phyloP scores from a whole-genome alignment of 2,888 invertebrate species.

The Hypercompe scribonia region DNA sequence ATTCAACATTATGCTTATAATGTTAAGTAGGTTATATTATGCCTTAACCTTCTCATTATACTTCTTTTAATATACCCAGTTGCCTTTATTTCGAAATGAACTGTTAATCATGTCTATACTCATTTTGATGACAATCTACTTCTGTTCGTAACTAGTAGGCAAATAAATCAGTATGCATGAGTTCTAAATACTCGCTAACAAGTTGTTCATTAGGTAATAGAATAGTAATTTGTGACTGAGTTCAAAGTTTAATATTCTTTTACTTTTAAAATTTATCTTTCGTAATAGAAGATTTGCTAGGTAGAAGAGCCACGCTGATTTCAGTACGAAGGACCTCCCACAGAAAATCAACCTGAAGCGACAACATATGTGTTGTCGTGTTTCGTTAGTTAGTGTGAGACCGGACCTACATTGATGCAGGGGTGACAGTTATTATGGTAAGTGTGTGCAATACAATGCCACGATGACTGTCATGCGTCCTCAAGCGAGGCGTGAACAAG shows the following conservation, averaged over 20 bases:
- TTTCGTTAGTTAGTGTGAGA: too few species aligned
- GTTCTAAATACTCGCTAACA: background rate
- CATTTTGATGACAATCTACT: background rate
- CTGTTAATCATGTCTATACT: background rate
- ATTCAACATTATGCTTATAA: too few species aligned
- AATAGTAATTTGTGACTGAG: background rate
- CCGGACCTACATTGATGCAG: too few species aligned
- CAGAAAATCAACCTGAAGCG: too few species aligned
- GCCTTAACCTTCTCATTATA: background rate
- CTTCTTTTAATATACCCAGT: too few species aligned
- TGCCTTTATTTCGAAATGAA: background rate
- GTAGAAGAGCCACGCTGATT: too few species aligned
- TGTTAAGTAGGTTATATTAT: background rate
- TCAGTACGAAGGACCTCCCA: too few species aligned
- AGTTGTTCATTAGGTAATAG: background rate
- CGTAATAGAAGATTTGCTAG: background rate
- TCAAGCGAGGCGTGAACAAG: too few species aligned
- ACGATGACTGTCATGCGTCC: too few species aligned
- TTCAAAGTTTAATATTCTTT: slow-evolving; percentile 5
- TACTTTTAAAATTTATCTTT: background rate
- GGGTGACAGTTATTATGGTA: too few species aligned
- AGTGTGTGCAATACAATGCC: too few species aligned
- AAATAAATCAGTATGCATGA: background rate
- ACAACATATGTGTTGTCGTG: too few species aligned
- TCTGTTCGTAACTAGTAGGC: background rate